Conservation (phyloP, 2,113 vertebrate genomes). For the Rallus limicola region DNA sequence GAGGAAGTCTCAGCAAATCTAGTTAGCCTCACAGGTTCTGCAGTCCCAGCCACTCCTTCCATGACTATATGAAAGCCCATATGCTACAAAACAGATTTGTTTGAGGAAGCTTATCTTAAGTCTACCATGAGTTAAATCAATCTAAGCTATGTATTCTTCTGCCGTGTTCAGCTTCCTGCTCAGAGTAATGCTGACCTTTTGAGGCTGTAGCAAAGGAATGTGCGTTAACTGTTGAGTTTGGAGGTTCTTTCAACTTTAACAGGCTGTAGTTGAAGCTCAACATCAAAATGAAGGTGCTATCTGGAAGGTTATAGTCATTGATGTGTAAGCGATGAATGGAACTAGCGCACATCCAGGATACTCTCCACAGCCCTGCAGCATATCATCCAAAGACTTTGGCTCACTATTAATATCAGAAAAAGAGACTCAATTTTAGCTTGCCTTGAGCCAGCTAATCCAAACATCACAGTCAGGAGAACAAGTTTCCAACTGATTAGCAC, state of each 20-base stretch:
- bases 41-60: not conserved
- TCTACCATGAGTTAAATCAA: not conserved
- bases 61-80: not conserved
- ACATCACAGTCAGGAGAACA: not conserved
- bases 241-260: not conserved
- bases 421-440: not conserved
- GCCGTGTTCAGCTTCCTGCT: not conserved
- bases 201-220: not conserved
- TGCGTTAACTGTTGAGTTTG: not conserved
- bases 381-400: not conserved
- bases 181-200: not conserved
- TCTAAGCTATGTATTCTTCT: not conserved
- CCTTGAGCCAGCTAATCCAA: not conserved
- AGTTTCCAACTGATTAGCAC: not conserved
- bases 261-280: not conserved
- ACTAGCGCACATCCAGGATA: not conserved
- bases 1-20: not conserved
- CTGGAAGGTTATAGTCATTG: not conserved
- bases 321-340: not conserved
- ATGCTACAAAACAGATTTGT: not conserved
- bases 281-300: not conserved
- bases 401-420: not conserved
- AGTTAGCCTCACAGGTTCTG: not conserved
- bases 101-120: not conserved
- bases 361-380: not conserved